Conservation (phyloP, 37 sponge, comb jelly and placozoan species). For the Lycopodina hypogea region DNA sequence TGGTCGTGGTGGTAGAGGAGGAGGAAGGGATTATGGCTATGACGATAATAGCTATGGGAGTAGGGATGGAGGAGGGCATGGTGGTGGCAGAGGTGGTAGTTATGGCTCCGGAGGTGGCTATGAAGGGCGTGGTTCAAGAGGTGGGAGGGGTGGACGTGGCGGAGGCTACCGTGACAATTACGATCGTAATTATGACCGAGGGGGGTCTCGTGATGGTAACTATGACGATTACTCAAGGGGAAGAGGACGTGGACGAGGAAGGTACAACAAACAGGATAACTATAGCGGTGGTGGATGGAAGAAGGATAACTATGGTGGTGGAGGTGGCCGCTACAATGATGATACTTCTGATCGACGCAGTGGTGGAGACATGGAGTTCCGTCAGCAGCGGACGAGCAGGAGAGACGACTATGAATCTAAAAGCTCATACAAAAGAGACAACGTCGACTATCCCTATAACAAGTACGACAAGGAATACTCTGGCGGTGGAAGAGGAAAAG, state of each 20-base stretch:
- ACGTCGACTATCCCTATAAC: background rate
- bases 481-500: background rate
- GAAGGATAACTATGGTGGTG: background rate
- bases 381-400: background rate
- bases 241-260: slow-evolving; percentile 2
- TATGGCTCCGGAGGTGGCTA: slow-evolving; percentile 5
- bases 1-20: slow-evolving; percentile 4
- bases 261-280: slow-evolving; percentile 5
- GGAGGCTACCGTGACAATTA: background rate
- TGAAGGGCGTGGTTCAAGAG: background rate
- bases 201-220: background rate
- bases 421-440: background rate
- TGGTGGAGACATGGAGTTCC: background rate
- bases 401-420: slow-evolving; percentile 7
- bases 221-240: slow-evolving; percentile 5
- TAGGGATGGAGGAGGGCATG: slow-evolving; percentile 13
- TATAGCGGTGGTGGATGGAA: background rate
- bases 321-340: background rate
- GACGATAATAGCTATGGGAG: background rate
- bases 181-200: background rate
- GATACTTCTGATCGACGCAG: background rate
- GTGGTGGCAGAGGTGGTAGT: background rate
- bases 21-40: slow-evolving; percentile 2
- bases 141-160: background rate
- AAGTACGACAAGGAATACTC: background rate